Conservation (phyloP, 2,797 vertebrate species). For the Gephyroberyx darwinii region DNA sequence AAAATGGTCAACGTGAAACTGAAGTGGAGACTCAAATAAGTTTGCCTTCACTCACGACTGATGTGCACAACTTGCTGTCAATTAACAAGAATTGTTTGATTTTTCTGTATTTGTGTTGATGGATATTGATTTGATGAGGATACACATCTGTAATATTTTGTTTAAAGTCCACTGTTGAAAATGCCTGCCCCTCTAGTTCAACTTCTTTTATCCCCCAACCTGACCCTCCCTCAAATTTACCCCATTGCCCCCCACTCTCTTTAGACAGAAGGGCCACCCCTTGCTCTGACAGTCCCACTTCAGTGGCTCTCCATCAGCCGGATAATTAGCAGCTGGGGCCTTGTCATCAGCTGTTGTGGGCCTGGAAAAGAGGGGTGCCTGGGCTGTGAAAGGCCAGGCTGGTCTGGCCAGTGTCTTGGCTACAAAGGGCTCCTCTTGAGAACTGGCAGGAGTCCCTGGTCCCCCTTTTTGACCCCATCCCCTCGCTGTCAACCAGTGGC, state of each 20-base stretch:
- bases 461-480: conserved; percentile 61
- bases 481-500: conserved; percentile 74
- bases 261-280: conserved; percentile 72
- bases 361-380: conserved; percentile 56
- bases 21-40: background rate
- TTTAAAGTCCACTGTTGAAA: conserved; percentile 15
- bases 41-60: background rate
- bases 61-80: background rate
- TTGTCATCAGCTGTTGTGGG: conserved; percentile 78
- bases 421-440: conserved; percentile 77
- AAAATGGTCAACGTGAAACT: background rate
- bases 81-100: background rate
- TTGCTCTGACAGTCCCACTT: conserved; percentile 77
- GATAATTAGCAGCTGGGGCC: conserved; percentile 83
- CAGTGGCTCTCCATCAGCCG: conserved; percentile 80
- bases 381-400: conserved; percentile 71
- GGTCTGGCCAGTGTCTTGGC: conserved; percentile 68
- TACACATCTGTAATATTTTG: background rate
- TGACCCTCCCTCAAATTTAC: conserved; percentile 50
- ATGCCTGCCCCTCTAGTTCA: conserved; percentile 33
- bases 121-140: background rate
- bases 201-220: conserved; percentile 43
- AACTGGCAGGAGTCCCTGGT: conserved; percentile 71
- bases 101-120: conserved; percentile 22
- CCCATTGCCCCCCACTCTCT: conserved; percentile 31